A percentile compares a stretch with the other conserved stretches of the same genome.
phyloP scores from a whole-genome alignment of 2,113 vertebrate species.

The Noturus placidus region DNA sequence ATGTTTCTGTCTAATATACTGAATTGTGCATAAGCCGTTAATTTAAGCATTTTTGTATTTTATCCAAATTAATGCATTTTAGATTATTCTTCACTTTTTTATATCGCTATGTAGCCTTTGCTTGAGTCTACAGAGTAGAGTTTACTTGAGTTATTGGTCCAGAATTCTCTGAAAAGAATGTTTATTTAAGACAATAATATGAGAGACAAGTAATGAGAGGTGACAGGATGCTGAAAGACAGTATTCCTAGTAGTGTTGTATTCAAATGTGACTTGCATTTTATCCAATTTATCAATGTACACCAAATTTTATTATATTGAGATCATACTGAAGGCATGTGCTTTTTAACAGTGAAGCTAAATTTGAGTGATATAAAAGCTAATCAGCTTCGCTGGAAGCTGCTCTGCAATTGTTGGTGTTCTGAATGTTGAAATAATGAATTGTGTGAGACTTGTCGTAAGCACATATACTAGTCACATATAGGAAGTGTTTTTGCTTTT shows the following conservation, averaged over 20 bases:
- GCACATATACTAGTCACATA: neutral
- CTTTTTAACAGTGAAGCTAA: neutral
- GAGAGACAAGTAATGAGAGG: too few relatives aligned
- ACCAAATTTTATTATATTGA: neutral
- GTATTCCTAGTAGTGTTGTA: neutral
- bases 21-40: neutral
- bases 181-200: neutral
- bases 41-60: neutral
- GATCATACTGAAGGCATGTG: neutral
- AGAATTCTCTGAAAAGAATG: neutral
- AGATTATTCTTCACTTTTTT: neutral
- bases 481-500: neutral
- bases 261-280: neutral
- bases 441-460: neutral
- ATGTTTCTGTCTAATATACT: neutral
- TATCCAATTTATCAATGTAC: neutral
- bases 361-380: too few relatives aligned
- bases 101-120: neutral
- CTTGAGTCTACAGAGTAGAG: neutral
- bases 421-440: neutral
- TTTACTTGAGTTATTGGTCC: neutral
- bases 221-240: neutral
- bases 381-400: neutral
- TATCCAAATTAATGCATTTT: neutral
- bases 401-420: neutral